Base-by-base conservation (phyloP, 2,797 vertebrate species). In the Falco rusticolus region DNA sequence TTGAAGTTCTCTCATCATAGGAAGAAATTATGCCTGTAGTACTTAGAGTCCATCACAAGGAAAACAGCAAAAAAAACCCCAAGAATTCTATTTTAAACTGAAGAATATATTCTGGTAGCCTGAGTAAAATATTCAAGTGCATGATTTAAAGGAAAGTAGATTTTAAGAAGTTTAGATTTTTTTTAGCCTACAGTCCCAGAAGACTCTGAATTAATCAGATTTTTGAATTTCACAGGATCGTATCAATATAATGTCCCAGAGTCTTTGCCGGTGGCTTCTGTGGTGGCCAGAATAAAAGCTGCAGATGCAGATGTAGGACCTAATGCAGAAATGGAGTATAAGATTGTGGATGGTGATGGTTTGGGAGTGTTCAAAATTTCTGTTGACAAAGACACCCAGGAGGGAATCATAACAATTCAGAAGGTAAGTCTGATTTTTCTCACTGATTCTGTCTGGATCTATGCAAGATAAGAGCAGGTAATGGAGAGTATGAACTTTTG, bases 251-350 rank as follows among this genome's bases (percentile, higher is more conserved):
- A 99, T 0, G 99, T 99, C 85, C 98, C 97, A 72, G 99, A 99
- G 87, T 99, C 99, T 11, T 97, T 99, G 87, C 98, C 99, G 1
- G 95, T 99, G 87, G 98, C 98, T 53, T 99, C 99, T 12, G 98
- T 99, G 72, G 99, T 99, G 87, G 99, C 99, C 89, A 98, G 98
- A 97, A 98, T 99, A 98, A 99, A 99, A 98, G 99, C 99, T 11
- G 98, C 96, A 0, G 99, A 99, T 76, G 98, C 98, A n/a, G 99
- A 99, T 82, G 98, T 99, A 37, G 99, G 99, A 82, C 93, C 97
- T 74, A 99, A 99, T 22, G 99, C 99, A 7, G 99, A 99, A 97
- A 99, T 99, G 99, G 99, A 99, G 93, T 99, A 99, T 96, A 98
- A 98, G 93, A 99, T 99, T 92, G 98, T 99, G 96, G 99, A 99